Base-by-base conservation (phyloP, 2,113 vertebrate genomes). In the Collichthys lucidus region DNA sequence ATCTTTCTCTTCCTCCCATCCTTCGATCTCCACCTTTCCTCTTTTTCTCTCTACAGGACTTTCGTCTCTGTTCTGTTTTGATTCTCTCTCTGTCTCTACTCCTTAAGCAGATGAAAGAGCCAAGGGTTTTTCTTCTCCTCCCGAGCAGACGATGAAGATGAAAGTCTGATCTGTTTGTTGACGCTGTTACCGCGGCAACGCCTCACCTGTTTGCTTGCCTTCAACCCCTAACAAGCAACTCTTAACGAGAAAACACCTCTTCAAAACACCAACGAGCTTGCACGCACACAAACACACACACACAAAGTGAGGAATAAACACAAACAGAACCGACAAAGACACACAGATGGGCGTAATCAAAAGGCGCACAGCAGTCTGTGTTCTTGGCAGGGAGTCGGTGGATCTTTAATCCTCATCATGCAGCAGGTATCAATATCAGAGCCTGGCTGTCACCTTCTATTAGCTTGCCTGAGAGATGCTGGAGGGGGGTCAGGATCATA, bases 381-480 rank as follows among this genome's bases (percentile, higher is more conserved):
- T 70, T 88, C 63, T 44, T 84, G 74, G 86, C 86, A 77, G 83
- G 83, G 77, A 78, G 84, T 83, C 56, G 42, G 67, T 22, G 79
- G 71, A 79, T 91, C 83, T 91, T 92, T 93, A 93, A 94, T 82
- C 85, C 94, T 97, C 96, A 97, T 97, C 96, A 97, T 94, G 94
- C 93, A 93, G 94, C 95, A 96, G 93, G 92, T 97, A 97, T 96
- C 95, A 96, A 96, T 97, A 96, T 96, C 95, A 96, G 96, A 96
- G 95, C 95, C 93, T 94, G 87, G 90, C 96, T 96, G 96, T 97
- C 97, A 96, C 94, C 95, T 96, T 96, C 95, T 95, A 96, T 97
- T 96, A 97, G 53, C 67, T 82, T 82, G 94, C 93, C 67, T 59
- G 86, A 89, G 85, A 93, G 92, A 93, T 82, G 26, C 19, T 57